Base-by-base conservation (phyloP, 2,797 vertebrate species). In the Parauchenoglanis punctatus region DNA sequence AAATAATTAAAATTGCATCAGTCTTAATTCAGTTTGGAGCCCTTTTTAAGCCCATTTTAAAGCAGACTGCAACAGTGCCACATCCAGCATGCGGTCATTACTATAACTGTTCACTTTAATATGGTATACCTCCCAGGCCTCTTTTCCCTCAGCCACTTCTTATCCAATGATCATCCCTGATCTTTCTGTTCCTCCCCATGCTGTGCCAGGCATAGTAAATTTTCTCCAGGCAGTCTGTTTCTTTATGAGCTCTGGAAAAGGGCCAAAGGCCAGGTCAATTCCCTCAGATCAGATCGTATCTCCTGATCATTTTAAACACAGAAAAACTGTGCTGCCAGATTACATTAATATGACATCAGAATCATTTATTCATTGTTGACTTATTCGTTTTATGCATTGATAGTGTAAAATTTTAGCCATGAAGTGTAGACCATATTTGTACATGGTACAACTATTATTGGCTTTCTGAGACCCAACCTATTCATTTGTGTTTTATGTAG, bases 211-310 rank as follows among this genome's bases (percentile, higher is more conserved):
- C 92, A 94, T 93, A 95, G 92, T 94, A 96, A 95, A 95, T 90
- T 96, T 92, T 93, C 94, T 49, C 93, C 93, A 91, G 93, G 94
- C 83, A 94, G 93, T 89, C 89, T 96, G 89, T 83, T 96, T 95
- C 94, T 96, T 94, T 95, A 92, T 96, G 91, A 95, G 90, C 93
- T 96, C 95, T 77, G 91, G 95, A 86, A 96, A 96, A 95, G 95
- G 95, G 91, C 94, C 93, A 93, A 96, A 96, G 93, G 95, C 93
- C 95, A 96, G 96, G 96, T 96, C 91, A 95, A 96, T 96, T 68
- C 88, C 78, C 40, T 76, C 84, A 85, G 86, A 83, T 93, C 91
- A 44, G 46, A 82, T 89, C 87, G 81, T 54, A 81, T 52, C 40
- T 77, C 23, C 70, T 46, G 86, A 72, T 63, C 54, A 81, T 77